A percentile compares a stretch with the other conserved stretches of the same genome.
Evolutionary conservation across 2,888 invertebrate genomes (phyloP).

Genomic region (Limnephilus marmoratus): DNA sequence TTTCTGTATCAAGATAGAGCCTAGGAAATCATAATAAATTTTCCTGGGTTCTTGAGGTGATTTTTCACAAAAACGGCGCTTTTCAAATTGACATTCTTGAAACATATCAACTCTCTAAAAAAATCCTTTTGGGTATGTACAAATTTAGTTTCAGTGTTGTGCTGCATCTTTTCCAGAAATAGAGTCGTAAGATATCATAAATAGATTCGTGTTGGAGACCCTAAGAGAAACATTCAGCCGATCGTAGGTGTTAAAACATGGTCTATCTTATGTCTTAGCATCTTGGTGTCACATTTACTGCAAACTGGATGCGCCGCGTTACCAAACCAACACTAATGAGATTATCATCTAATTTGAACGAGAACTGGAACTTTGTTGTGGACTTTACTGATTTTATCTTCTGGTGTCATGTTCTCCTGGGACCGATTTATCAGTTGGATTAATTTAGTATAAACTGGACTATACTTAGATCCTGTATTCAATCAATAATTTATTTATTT

Average conservation of each 20-base stretch:
- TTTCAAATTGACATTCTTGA: background rate
- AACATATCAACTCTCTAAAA: background rate
- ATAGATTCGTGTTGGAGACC: background rate
- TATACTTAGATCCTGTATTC: background rate
- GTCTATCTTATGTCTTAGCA: background rate
- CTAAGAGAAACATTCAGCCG: background rate
- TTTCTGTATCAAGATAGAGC: too few species aligned
- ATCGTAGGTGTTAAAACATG: background rate
- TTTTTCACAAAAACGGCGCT: too few species aligned
- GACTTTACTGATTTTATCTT: background rate
- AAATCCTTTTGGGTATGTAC: background rate
- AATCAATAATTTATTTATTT: background rate
- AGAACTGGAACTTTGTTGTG: background rate
- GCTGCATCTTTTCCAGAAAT: background rate
- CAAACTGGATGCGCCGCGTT: background rate
- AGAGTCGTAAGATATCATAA: background rate
- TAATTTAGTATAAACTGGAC: background rate
- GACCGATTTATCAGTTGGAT: background rate
- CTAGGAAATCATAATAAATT: too few species aligned
- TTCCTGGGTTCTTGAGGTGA: too few species aligned
- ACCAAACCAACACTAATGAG: background rate
- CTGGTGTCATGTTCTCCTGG: background rate
- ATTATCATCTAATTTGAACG: background rate
- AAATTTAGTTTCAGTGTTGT: background rate
- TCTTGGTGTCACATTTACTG: background rate